Conservation (phyloP, 1,140 invertebrate species). For the Phymastichus coffea region DNA sequence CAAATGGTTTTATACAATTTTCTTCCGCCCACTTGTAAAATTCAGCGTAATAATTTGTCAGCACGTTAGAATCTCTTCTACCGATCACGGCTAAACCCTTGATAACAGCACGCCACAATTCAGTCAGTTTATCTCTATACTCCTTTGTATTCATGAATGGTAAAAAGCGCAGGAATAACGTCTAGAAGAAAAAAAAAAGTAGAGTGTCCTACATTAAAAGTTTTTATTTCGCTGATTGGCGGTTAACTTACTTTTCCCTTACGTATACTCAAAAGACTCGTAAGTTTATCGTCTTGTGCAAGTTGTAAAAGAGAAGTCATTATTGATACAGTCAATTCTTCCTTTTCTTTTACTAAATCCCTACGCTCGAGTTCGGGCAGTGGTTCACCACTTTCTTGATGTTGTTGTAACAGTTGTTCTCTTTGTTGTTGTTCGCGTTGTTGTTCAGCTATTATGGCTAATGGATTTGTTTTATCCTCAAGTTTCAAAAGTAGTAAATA, state of each 20-base stretch:
- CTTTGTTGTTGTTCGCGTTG: slow-evolving; percentile 55
- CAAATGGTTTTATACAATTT: slow-evolving; percentile 34
- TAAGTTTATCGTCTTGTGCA: slow-evolving; percentile 66
- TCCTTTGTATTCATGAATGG: slow-evolving; percentile 55
- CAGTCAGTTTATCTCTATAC: slow-evolving; percentile 52
- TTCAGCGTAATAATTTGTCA: slow-evolving; percentile 56
- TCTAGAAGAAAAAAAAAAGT: slow-evolving; percentile 45
- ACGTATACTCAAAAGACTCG: slow-evolving; percentile 67
- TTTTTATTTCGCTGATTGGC: no score
- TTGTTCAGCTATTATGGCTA: slow-evolving; percentile 64
- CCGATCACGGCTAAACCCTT: slow-evolving; percentile 56
- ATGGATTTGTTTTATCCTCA: slow-evolving; percentile 72
- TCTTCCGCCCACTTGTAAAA: slow-evolving; percentile 58
- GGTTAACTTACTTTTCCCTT: slow-evolving; percentile 73
- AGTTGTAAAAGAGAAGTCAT: slow-evolving; percentile 45
- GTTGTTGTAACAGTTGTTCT: slow-evolving; percentile 42
- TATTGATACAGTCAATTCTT: slow-evolving; percentile 31
- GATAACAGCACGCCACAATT: slow-evolving; percentile 58
- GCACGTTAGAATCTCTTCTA: slow-evolving; percentile 56
- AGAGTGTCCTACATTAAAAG: no score
- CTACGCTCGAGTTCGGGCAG: background rate
- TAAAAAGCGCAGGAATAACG: slow-evolving; percentile 61
- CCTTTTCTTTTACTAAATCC: slow-evolving; percentile 25
- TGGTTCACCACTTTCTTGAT: slow-evolving; percentile 12
- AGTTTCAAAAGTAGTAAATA: slow-evolving; percentile 70